Evolutionary conservation across 2,888 invertebrate species (phyloP), one percentile per base, ranked within the genome.

Genomic region (Ellobium chinense): DNA sequence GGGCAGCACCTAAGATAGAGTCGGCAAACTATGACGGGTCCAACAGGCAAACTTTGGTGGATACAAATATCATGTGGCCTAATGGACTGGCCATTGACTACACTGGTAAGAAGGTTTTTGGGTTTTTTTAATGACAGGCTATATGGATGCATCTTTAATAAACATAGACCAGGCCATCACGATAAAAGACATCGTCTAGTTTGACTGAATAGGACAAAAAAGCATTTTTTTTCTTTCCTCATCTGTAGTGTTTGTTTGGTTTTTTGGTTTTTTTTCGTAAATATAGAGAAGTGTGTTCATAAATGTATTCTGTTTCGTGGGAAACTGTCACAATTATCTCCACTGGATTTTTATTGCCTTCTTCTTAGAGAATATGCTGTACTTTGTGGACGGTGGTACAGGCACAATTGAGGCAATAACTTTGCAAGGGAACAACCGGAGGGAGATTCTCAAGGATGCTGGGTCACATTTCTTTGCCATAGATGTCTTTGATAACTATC

Each of bases 1-100:
- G 86, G 12, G 18, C 54, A 2, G 62, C 70, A n/a, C 84, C 86
- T n/a, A 87, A 85, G 80, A 87, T 87, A 12, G 86, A 87, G 78
- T 65, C 78, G 9, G 81, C 83, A 31, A 82, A 81, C 46, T 86
- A 85, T 62, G 86, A 84, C 37, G 85, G 86, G 24, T 62, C 68
- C 3, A 68, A 70, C 46, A 63, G 86, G 34, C 27, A 60, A 56
- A 76, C 82, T n/a, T 63, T 85, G 9, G 69, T 79, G 2, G 54
- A 70, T 24, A 78, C 75, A 12, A 36, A 63, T 18, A 46, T 85
- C 36, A 83, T 78, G 60, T 85, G 85, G 85, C 85, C 86, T 1
- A 87, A 87, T 37, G 85, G 85, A 29, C 69, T 87, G 63, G 83
- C 86, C 5, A 78, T 85, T 21, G 85, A 85, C 46, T 63, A 80